Evolutionary conservation across 2,113 vertebrate genomes (phyloP), one percentile per base, ranked within the genome.

Genomic region (Plestiodon gilberti): DNA sequence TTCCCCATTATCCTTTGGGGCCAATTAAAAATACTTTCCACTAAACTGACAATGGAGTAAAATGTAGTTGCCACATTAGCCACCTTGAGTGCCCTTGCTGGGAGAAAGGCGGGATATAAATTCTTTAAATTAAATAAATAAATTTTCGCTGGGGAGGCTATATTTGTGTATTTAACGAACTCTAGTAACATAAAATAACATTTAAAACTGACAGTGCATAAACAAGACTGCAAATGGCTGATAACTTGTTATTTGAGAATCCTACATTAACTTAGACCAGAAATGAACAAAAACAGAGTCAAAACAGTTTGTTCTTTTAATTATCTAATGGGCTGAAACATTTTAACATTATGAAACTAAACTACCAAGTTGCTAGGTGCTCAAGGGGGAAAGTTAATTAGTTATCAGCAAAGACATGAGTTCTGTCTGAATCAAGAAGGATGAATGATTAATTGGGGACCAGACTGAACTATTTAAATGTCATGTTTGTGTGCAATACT

Each of bases 371-470:
- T 96, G 88, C 94, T 91, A 94, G 79, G 93, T 71, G 70, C 40
- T 61, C 70, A 67, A 77, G 85, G 83, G 87, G 43, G 77, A 62
- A 88, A 87, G 59, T 85, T 92, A 88, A 95, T 94, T 93, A 93
- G 59, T 73, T 89, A 35, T 81, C 65, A 40, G 80, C n/a, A 79
- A 43, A 81, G 35, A 59, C 61, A 70, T 87, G 70, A 85, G 38
- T 85, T 73, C 30, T 81, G 30, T 91, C 85, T 88, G 83, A 78
- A 76, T 4, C 23, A 64, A 91, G 84, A 88, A 88, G 86, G 82
- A 81, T 35, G 62, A 89, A 87, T 85, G 71, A 89, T 89, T 95
- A 55, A 90, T 91, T 91, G 73, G 88, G 75, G 78, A 81, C 71
- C 74, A 93, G 88, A 91, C 2, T 82, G 75, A 84, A 89, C 6